Evolutionary conservation across 2,888 invertebrate species (phyloP).

Genomic region (Ectemnius lituratus): DNA sequence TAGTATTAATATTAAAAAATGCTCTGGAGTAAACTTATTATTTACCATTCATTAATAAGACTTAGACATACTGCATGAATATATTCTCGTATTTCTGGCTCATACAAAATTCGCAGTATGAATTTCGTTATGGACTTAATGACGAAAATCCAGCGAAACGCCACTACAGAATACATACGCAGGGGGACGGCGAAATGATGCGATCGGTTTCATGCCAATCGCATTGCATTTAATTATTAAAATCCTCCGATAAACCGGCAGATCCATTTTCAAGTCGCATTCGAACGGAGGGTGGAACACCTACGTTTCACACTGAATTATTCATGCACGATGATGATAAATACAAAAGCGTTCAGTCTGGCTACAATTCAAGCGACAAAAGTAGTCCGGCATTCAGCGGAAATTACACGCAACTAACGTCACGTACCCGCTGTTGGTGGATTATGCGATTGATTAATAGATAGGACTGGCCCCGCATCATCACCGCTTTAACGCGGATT

Average conservation of each 20-base stretch:
- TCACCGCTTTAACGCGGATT: background rate
- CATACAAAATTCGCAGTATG: too few relatives aligned
- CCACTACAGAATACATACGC: too few relatives aligned
- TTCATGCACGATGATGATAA: background rate
- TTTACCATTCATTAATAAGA: too few relatives aligned
- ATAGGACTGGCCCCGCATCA: background rate
- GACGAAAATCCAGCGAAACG: too few relatives aligned
- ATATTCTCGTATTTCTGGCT: too few relatives aligned
- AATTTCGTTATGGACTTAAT: too few relatives aligned
- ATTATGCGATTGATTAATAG: conserved; percentile 11
- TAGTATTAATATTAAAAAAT: too few relatives aligned
- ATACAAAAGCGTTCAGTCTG: background rate
- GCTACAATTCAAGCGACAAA: background rate
- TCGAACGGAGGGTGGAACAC: background rate
- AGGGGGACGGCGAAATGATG: background rate
- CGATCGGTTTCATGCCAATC: background rate
- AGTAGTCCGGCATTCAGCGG: too few relatives aligned
- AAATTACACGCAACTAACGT: too few relatives aligned
- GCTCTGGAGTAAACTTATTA: too few relatives aligned
- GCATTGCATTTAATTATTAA: conserved; percentile 1
- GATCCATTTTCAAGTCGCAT: background rate
- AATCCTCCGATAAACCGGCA: background rate
- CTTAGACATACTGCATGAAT: too few relatives aligned
- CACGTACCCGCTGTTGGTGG: too few relatives aligned
- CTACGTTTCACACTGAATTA: conserved; percentile 6